A percentile compares a stretch with the other conserved stretches of the same genome.
These are phyloP conservation scores for Sebastes baramenuke DNA, from an alignment of 2,797 vertebrate genomes.

Conservation along the genomic window DNA sequence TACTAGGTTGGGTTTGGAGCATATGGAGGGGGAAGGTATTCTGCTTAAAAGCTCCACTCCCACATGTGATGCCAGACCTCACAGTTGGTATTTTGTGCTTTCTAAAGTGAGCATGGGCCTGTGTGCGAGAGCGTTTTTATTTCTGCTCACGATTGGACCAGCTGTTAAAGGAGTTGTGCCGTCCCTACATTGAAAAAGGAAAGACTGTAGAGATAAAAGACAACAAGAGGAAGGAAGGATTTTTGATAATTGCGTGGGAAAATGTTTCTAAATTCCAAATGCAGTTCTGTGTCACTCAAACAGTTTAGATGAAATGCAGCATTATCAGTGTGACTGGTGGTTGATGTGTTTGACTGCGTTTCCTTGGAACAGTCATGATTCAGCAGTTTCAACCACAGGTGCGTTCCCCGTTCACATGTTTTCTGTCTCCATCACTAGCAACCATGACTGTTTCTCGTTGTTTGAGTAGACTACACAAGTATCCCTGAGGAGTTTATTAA, in stretches of 20 bases:
- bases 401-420: no score
- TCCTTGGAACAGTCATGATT: neutral
- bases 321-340: neutral
- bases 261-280: neutral
- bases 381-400: no score
- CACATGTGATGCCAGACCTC: slow-evolving; percentile 58
- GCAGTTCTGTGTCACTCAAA: neutral
- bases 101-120: slow-evolving; percentile 13
- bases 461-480: neutral
- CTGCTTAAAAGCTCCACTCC: slow-evolving; percentile 51
- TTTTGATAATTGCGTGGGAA: neutral
- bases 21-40: slow-evolving; percentile 51
- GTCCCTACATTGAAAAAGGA: neutral
- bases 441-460: no score
- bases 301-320: neutral
- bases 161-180: neutral
- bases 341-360: neutral
- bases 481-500: neutral
- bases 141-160: neutral
- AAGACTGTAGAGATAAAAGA: neutral
- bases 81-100: slow-evolving; percentile 47
- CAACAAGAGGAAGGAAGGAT: neutral
- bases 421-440: no score
- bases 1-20: slow-evolving; percentile 50
- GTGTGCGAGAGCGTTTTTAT: slow-evolving; percentile 4